Evolutionary conservation across 2,888 invertebrate species (phyloP).

Genomic region (Drosophila sordidula): DNA sequence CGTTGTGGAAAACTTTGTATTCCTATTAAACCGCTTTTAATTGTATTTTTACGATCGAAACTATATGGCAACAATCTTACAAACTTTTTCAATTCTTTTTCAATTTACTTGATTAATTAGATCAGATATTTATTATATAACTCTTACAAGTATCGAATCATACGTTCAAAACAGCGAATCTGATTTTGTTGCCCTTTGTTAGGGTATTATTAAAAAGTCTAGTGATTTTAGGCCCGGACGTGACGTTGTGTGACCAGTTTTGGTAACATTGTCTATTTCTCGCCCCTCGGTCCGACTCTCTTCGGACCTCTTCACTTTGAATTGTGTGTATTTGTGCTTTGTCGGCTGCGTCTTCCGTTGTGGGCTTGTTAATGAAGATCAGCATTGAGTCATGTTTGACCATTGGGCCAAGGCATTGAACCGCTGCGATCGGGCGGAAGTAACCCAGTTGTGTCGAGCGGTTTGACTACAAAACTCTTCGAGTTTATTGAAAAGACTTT

Average conservation of each 20-base stretch:
- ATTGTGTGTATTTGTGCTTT: constrained; percentile 24
- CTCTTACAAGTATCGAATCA: too few species aligned
- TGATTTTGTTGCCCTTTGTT: constrained; percentile 1
- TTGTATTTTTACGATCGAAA: too few species aligned
- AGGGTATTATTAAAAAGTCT: constrained; percentile 45
- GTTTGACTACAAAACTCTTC: constrained; percentile 54
- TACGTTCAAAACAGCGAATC: neutral
- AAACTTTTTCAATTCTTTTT: too few species aligned
- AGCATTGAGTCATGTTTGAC: constrained; percentile 68
- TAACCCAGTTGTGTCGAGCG: constrained; percentile 62
- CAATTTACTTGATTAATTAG: too few species aligned
- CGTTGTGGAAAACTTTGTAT: too few species aligned
- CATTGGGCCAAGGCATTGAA: constrained; percentile 74
- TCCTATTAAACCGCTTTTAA: too few species aligned
- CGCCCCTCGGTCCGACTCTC: constrained; percentile 20
- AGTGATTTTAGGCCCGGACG: constrained; percentile 27
- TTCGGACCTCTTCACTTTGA: neutral
- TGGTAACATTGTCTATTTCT: constrained; percentile 54
- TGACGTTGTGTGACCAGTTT: constrained; percentile 71
- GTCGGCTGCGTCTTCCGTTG: constrained; percentile 56
- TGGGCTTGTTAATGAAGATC: constrained; percentile 58
- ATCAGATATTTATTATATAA: too few species aligned
- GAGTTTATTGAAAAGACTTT: constrained; percentile 40
- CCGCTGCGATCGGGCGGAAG: constrained; percentile 58
- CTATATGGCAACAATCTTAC: too few species aligned